Conservation (phyloP, 1,140 invertebrate species). For the Pogonognathellus flavescens region DNA sequence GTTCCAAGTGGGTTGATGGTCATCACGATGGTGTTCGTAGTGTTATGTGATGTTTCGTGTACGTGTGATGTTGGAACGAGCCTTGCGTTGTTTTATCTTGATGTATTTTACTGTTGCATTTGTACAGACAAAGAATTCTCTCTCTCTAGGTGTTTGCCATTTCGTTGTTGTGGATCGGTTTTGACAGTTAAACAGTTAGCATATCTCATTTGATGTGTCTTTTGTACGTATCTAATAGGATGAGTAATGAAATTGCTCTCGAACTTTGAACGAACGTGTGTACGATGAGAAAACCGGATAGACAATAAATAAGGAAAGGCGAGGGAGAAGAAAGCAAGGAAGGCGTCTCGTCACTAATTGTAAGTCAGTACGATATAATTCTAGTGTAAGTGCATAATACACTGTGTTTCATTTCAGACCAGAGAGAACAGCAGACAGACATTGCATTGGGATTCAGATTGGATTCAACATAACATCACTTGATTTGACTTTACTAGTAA, state of each 20-base stretch:
- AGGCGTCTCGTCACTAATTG: conserved; percentile 26
- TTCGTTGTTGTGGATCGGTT: neutral
- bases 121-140: neutral
- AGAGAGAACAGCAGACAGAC: too few species aligned
- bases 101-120: neutral
- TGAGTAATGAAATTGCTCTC: conserved; percentile 24
- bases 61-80: too few species aligned
- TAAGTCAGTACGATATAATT: conserved; percentile 14
- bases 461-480: neutral
- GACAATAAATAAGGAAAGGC: conserved; percentile 1
- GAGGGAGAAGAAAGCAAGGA: conserved; percentile 22
- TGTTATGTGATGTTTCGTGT: too few species aligned
- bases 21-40: too few species aligned
- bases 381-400: conserved; percentile 1
- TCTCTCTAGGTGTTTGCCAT: neutral
- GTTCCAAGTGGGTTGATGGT: too few species aligned
- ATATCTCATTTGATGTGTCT: conserved; percentile 20
- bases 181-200: conserved; percentile 37
- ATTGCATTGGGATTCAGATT: neutral
- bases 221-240: neutral
- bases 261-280: neutral
- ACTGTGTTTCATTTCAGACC: neutral
- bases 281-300: neutral
- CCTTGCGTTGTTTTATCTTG: neutral
- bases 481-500: neutral